Base-by-base conservation (phyloP, 2,888 invertebrate genomes). In the Acrobasis suavella region DNA sequence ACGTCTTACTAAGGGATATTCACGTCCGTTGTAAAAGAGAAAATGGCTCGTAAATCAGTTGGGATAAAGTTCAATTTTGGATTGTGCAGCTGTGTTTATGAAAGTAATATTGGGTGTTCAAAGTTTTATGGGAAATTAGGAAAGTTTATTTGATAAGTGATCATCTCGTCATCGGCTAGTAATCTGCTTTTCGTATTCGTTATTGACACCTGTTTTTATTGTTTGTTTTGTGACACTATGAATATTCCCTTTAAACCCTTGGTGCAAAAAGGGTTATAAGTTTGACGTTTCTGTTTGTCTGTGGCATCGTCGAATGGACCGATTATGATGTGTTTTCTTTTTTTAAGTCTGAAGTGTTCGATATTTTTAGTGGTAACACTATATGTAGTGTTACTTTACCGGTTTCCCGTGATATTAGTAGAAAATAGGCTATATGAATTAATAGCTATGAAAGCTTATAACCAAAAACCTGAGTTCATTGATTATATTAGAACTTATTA, bases 71-170 rank as follows among this genome's bases (percentile, higher is more conserved):
- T 60, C 17, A 37, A 49, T 51, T n/a, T 51, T 60, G 7, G 50
- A 38, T 37, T 51, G 60, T 32, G 39, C 16, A 16, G 59, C n/a
- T 46, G 37, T 60, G 51, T 60, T 60, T 51, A 60, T 60, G 60
- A 60, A 60, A 60, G 51, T 60, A 60, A 60, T 60, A 60, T 60
- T 60, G 51, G 60, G 51, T 60, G 42, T 60, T 51, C 51, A 39
- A 42, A 60, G 60, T 60, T 60, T 52, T 60, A 60, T 60, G 37
- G 60, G 60, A 60, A 60, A 60, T 60, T 60, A 51, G 60, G 60
- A 60, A 60, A 60, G 60, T 60, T 60, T 60, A 51, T 51, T 51
- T 60, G 60, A 60, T 60, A 39, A 51, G 52, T 22, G 37, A 51
- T 60, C 60, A 51, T 60, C 60, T 60, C 50, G 60, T 60, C 51